phyloP scores from a whole-genome alignment of 92 coral and sea anemone species.

The Palythoa caribaeorum region DNA sequence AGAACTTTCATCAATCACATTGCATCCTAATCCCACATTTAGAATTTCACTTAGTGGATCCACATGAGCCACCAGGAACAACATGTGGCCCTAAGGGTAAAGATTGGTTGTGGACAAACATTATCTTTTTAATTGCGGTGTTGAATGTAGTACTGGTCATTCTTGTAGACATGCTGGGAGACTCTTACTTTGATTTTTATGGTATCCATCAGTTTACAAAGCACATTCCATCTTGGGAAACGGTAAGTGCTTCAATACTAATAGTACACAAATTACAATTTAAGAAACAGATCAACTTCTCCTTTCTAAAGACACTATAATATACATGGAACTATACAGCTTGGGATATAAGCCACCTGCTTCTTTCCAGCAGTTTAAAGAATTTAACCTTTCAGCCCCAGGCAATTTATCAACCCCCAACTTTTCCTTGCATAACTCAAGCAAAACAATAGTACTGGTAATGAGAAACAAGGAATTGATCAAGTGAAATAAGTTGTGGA shows the following conservation, averaged over 20 bases:
- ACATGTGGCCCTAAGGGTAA: constrained; percentile 30
- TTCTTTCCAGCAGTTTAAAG: too few species aligned
- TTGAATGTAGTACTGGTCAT: constrained; percentile 55
- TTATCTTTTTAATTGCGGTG: constrained; percentile 40
- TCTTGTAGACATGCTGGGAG: constrained; percentile 57
- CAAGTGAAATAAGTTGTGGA: too few species aligned
- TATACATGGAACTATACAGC: too few species aligned
- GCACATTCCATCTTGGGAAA: constrained; percentile 45
- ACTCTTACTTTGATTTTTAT: constrained; percentile 70
- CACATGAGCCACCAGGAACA: constrained; percentile 39
- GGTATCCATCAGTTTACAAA: constrained; percentile 67
- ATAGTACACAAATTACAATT: too few species aligned
- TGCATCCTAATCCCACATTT: constrained; percentile 65
- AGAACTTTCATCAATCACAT: constrained; percentile 61
- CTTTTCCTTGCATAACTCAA: too few species aligned
- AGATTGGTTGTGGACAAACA: constrained; percentile 63
- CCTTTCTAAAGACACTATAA: too few species aligned
- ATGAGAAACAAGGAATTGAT: too few species aligned
- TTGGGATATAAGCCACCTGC: too few species aligned
- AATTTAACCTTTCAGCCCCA: too few species aligned
- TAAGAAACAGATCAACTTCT: too few species aligned
- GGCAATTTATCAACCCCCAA: too few species aligned
- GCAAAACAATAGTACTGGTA: too few species aligned
- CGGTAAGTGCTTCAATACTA: not conserved
- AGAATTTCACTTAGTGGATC: constrained; percentile 38